Evolutionary conservation across 2,888 invertebrate species (phyloP), one percentile per base, ranked within the genome.

Genomic region (Serripes groenlandicus): DNA sequence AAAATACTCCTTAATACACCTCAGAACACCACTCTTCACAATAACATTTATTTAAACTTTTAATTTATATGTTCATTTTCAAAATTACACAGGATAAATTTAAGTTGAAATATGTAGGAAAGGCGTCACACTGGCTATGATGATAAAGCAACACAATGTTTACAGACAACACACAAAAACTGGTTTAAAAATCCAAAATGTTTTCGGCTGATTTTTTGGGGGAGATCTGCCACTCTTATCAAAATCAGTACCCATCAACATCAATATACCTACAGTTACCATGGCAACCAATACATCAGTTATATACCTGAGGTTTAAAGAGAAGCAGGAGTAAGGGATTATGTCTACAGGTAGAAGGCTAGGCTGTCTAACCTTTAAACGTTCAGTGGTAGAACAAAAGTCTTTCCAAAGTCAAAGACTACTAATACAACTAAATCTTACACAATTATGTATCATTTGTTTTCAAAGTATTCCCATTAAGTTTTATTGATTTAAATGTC

Each of bases 201-300:
- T 66, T 66, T 66, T 37, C 42, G 66, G 42, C 37, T 11, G 23
- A 23, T 23, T 66, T 66, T 66, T 66, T n/a, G n/a, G n/a, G n/a
- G n/a, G n/a, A n/a, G n/a, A n/a, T n/a, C n/a, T n/a, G n/a, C 66
- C 23, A 26, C 66, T 66, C 35, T 42, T 66, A 66, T 66, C 66
- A 66, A 66, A 66, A 66, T 66, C 66, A 66, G 42, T 66, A 66
- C 66, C 66, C 66, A 66, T 66, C 66, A 42, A 66, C 66, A 66
- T 66, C 66, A 66, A 66, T 66, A 34, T 66, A 66, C 26, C 66
- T 66, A 30, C 28, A 15, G 42, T 37, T 26, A 66, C 66, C 66
- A 66, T 66, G 37, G 66, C 37, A 42, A 66, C 66, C 66, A 42
- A 42, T 66, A 66, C 66, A 66, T 66, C 66, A 66, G 26, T 35